Evolutionary conservation across 2,888 invertebrate species (phyloP), one percentile per base, ranked within the genome.

Genomic region (Meloe dianella): DNA sequence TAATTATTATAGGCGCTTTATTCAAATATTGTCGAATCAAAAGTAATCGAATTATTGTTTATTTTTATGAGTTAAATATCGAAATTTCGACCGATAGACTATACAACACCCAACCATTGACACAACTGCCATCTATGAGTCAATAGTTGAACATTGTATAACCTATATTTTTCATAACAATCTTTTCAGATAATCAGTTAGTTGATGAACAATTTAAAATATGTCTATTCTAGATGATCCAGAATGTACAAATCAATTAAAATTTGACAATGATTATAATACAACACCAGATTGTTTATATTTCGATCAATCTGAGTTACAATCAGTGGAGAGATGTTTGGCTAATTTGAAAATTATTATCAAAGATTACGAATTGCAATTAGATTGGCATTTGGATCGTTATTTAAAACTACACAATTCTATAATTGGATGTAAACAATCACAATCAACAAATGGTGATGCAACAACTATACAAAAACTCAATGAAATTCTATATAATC

Each of bases 361-460:
- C 27, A 67, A 67, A 56, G 67, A 67, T 20, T 67, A 65, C 30
- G 67, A 67, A 41, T 65, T 65, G 3, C 67, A 67, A 58, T 29
- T 67, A 0, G 67, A 67, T 29, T 67, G 67, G 67, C 67, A 67
- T 56, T 22, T 67, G 54, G 54, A 67, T 22, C 67, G 62, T 22
- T 67, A 67, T 57, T 57, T 63, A 24, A 57, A 17, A n/a, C 27
- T 67, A 24, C 56, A 61, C 22, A 61, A 57, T 27, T 30, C 35
- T 20, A 54, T 54, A 27, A 60, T n/a, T n/a, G n/a, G 57, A 32
- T 8, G 12, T 32, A 32, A n/a, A n/a, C n/a, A 32, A 32, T 10
- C 32, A 32, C 32, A 32, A 32, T 10, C 10, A 0, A 8, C 10
- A 32, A 12, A 32, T 6, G 32, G 12, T 10, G 32, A 32, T 32